These are phyloP conservation scores for Cyclina sinensis DNA, from an alignment of 1,140 invertebrate species.

Conservation along the genomic window DNA sequence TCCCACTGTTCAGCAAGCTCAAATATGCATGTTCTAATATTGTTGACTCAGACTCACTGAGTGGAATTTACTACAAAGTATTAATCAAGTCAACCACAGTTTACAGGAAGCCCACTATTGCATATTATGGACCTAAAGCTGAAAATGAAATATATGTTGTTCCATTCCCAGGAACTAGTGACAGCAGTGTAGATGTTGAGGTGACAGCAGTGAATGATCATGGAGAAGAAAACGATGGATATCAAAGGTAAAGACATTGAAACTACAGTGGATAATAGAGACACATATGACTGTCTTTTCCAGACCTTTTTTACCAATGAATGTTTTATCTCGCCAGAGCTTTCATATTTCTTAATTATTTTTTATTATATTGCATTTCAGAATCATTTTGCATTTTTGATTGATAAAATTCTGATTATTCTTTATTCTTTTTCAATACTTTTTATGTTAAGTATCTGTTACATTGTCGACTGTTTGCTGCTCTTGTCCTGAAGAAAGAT, in stretches of 20 bases:
- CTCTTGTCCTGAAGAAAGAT: too few relatives aligned
- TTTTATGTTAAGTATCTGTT: too few relatives aligned
- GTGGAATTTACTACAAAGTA: slow-evolving; percentile 75
- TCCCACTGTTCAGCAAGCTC: slow-evolving; percentile 67
- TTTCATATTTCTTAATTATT: too few relatives aligned
- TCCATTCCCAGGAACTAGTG: slow-evolving; percentile 65
- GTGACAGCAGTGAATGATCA: slow-evolving; percentile 77
- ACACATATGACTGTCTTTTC: too few relatives aligned
- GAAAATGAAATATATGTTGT: slow-evolving; percentile 73
- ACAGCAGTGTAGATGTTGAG: slow-evolving; percentile 65
- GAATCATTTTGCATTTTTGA: too few relatives aligned
- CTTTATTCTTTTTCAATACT: too few relatives aligned
- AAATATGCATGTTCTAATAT: slow-evolving; percentile 73
- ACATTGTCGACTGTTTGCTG: too few relatives aligned
- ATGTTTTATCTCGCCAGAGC: too few relatives aligned
- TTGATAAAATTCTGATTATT: too few relatives aligned
- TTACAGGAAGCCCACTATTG: slow-evolving; percentile 55
- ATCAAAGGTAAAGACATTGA: neutral
- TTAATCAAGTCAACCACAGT: slow-evolving; percentile 52
- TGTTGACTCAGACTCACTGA: slow-evolving; percentile 72
- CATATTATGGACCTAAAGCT: slow-evolving; percentile 75
- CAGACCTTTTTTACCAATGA: too few relatives aligned
- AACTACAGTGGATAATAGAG: too few relatives aligned
- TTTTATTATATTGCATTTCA: too few relatives aligned
- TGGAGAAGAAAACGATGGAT: slow-evolving; percentile 61